These are phyloP conservation scores for Saccostrea echinata DNA, from an alignment of 1,140 invertebrate genomes.

Conservation along the genomic window DNA sequence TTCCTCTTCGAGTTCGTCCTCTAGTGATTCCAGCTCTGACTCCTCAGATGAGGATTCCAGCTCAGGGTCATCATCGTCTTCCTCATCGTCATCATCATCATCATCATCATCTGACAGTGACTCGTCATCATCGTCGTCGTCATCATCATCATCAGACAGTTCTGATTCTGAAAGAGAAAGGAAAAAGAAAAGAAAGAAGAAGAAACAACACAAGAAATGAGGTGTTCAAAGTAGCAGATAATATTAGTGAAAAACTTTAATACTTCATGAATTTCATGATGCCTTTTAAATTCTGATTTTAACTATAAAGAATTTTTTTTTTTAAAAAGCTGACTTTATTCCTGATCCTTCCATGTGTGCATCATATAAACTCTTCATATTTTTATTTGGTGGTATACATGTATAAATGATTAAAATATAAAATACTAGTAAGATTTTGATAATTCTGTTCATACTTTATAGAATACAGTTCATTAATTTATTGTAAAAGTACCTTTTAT, in stretches of 20 bases:
- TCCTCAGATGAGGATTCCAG: conserved; percentile 14
- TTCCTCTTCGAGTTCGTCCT: neutral
- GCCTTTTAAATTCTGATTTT: too few species aligned
- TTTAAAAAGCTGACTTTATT: too few species aligned
- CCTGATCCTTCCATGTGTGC: too few species aligned
- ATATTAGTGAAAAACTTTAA: neutral
- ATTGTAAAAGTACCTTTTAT: neutral
- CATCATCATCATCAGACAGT: neutral
- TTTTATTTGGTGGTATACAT: too few species aligned
- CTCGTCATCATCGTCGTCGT: neutral
- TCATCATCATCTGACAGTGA: conserved; percentile 10
- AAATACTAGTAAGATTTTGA: too few species aligned
- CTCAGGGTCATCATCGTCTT: neutral
- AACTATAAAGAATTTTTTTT: too few species aligned
- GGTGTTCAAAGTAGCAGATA: neutral
- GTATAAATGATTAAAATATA: too few species aligned
- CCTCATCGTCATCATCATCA: neutral
- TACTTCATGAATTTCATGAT: too few species aligned
- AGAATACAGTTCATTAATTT: too few species aligned
- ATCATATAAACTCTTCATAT: too few species aligned
- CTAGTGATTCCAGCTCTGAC: conserved; percentile 9
- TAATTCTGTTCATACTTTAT: too few species aligned
- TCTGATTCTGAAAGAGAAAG: conserved; percentile 2
- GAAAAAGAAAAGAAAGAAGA: neutral
- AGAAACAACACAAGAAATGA: conserved; percentile 2